Conservation (phyloP, 2,113 vertebrate genomes). For the Myiagra hebetior region DNA sequence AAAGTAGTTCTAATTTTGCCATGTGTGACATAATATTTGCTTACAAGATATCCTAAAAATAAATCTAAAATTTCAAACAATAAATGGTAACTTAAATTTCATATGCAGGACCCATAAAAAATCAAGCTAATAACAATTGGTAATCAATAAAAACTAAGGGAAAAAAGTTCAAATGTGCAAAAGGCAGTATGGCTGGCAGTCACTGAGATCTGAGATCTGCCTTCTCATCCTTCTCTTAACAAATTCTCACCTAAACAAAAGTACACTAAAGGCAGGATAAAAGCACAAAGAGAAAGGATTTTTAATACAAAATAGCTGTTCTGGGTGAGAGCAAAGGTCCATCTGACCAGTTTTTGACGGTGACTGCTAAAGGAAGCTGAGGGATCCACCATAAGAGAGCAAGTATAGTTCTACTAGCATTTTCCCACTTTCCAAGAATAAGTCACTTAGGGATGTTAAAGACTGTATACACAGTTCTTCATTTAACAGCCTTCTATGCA, state of each 20-base stretch:
- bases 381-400: fast-evolving
- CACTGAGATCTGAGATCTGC: background rate
- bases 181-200: background rate
- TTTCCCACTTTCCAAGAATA: background rate
- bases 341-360: background rate
- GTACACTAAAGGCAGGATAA: background rate
- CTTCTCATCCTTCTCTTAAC: background rate
- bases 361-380: background rate
- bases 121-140: background rate
- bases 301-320: background rate
- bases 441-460: background rate
- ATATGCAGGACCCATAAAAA: background rate
- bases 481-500: background rate
- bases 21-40: background rate
- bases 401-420: background rate
- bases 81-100: background rate
- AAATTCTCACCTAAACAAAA: background rate
- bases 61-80: background rate
- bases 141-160: background rate
- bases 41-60: background rate
- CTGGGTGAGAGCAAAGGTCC: background rate
- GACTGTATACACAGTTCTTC: background rate
- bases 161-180: background rate
- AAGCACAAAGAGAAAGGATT: background rate
- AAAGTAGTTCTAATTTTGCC: background rate